Evolutionary conservation across 2,113 vertebrate genomes (phyloP).

Genomic region (Lethenteron reissneri): DNA sequence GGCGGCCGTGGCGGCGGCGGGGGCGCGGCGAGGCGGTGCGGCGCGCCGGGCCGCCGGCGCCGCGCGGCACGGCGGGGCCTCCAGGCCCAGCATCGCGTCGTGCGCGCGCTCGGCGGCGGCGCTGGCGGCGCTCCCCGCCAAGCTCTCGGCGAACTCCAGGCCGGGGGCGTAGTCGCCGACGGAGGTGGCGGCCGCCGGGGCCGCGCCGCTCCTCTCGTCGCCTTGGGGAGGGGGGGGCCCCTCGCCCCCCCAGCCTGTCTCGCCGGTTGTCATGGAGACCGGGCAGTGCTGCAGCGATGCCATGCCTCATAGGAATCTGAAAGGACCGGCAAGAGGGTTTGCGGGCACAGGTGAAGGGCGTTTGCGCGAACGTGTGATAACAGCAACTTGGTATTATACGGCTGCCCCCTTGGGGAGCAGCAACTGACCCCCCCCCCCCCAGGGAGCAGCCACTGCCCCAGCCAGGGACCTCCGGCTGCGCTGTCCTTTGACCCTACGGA

Average conservation of each 20-base stretch:
- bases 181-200: constrained; percentile 10
- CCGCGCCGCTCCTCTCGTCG: constrained; percentile 12
- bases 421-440: neutral
- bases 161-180: constrained; percentile 15
- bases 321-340: constrained; percentile 23
- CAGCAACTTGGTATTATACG: constrained; percentile 14
- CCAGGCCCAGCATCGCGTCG: constrained; percentile 11
- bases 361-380: constrained; percentile 15
- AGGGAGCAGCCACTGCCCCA: no score
- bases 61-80: constrained; percentile 13
- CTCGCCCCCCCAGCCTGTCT: constrained; percentile 16
- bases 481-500: no score
- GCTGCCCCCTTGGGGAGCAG: constrained; percentile 12
- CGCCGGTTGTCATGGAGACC: constrained; percentile 13
- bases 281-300: constrained; percentile 18
- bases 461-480: no score
- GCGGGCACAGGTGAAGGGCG: constrained; percentile 16
- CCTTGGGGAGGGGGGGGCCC: constrained; percentile 14
- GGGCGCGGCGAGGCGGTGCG: constrained; percentile 16
- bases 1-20: constrained; percentile 1
- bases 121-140: constrained; percentile 10
- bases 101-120: constrained; percentile 13
- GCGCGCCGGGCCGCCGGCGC: constrained; percentile 15
- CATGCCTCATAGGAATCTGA: constrained; percentile 11
- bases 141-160: constrained; percentile 14